Conservation (phyloP, 2,797 vertebrate species). For the Eurystomus glaucurus region DNA sequence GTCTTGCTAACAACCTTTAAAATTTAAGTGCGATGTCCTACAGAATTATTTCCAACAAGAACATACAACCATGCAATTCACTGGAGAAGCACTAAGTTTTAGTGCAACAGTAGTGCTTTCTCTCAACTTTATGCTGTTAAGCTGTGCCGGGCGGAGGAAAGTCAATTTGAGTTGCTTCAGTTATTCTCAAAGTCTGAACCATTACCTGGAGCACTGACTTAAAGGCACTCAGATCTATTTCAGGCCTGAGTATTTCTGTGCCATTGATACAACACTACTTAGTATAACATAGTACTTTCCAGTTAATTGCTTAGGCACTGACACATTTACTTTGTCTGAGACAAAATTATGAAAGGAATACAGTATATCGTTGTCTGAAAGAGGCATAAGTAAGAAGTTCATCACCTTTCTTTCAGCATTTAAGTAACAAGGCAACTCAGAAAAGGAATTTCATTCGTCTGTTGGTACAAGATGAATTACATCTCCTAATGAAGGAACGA, state of each 20-base stretch:
- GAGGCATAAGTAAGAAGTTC: background rate
- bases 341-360: background rate
- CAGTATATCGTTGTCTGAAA: background rate
- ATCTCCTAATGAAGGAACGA: background rate
- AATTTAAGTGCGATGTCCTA: background rate
- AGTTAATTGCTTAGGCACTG: background rate
- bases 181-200: background rate
- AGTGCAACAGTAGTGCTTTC: background rate
- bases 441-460: background rate
- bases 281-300: background rate
- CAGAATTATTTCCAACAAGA: background rate
- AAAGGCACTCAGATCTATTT: background rate
- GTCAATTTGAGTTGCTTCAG: constrained; percentile 38
- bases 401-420: background rate
- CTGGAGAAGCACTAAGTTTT: background rate
- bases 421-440: background rate
- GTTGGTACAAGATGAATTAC: background rate
- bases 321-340: background rate
- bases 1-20: constrained; percentile 29
- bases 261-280: background rate
- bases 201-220: background rate
- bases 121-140: background rate
- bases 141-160: background rate
- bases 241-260: background rate
- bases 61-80: background rate